Conservation (phyloP, 2,113 vertebrate genomes). For the Phrynosoma platyrhinos region DNA sequence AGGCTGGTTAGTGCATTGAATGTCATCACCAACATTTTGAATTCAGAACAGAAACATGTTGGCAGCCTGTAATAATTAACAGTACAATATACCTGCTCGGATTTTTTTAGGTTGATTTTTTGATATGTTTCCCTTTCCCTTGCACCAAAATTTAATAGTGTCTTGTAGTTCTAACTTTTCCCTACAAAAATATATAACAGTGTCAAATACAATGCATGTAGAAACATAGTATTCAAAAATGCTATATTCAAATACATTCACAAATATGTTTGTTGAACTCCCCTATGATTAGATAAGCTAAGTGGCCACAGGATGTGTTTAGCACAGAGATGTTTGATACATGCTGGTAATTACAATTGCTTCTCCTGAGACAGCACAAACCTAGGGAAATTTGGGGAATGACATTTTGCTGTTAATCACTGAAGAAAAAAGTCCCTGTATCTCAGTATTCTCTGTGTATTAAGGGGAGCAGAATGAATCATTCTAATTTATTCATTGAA, state of each 20-base stretch:
- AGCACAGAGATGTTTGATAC: slow-evolving; percentile 10
- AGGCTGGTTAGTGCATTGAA: too few species aligned
- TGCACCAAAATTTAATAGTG: not conserved
- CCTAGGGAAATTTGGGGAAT: slow-evolving; percentile 29
- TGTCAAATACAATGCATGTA: not conserved
- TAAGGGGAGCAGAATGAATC: slow-evolving; percentile 41
- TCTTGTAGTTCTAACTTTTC: not conserved
- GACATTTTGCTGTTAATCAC: slow-evolving; percentile 41
- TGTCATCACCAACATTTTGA: too few species aligned
- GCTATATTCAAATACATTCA: slow-evolving; percentile 6
- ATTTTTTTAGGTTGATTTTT: not conserved
- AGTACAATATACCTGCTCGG: not conserved
- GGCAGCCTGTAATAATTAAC: too few species aligned
- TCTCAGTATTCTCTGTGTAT: slow-evolving; percentile 45
- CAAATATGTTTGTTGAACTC: not conserved
- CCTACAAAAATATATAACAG: too few species aligned
- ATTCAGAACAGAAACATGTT: too few species aligned
- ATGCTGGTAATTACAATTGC: not conserved
- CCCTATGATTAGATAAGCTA: slow-evolving; percentile 17
- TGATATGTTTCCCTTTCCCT: not conserved
- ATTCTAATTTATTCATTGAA: slow-evolving; percentile 70
- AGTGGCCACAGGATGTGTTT: not conserved
- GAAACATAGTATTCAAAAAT: not conserved
- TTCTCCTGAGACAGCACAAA: not conserved
- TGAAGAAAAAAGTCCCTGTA: slow-evolving; percentile 17